Percentiles rank a stretch among this genome's conserved stretches.
These are phyloP conservation scores for Hemistola chrysoprasaria DNA, from an alignment of 2,888 invertebrate genomes.

Conservation along the genomic window DNA sequence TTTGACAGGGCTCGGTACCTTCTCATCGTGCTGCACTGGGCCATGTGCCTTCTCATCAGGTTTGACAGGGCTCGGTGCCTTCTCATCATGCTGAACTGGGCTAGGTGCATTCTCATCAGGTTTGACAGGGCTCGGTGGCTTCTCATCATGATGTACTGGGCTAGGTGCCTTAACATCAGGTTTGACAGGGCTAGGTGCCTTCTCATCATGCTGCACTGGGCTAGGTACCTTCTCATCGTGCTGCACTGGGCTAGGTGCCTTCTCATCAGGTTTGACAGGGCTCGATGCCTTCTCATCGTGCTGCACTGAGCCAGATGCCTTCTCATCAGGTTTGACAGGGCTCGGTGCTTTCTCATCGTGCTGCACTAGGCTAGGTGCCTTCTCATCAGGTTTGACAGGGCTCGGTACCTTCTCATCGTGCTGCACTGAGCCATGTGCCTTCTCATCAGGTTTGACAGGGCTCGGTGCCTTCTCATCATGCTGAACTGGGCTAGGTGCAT, in stretches of 20 bases:
- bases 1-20: constrained; percentile 5
- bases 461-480: constrained; percentile 11
- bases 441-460: constrained; percentile 13
- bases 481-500: too few relatives aligned
- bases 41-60: not conserved
- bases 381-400: too few relatives aligned
- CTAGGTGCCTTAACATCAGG: not conserved
- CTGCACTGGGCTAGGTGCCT: too few relatives aligned
- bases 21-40: too few relatives aligned
- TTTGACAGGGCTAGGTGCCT: constrained; percentile 3
- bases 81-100: constrained; percentile 10
- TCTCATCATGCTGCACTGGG: not conserved
- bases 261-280: constrained; percentile 3
- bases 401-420: constrained; percentile 7
- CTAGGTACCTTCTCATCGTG: too few relatives aligned
- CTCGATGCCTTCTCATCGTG: too few relatives aligned
- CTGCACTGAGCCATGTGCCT: constrained; percentile 17
- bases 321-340: too few relatives aligned
- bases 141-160: too few relatives aligned
- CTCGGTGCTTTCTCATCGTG: too few relatives aligned
- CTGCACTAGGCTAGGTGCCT: too few relatives aligned
- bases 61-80: constrained; percentile 3
- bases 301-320: too few relatives aligned
- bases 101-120: constrained; percentile 8
- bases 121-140: constrained; percentile 7